A percentile compares a stretch with the other conserved stretches of the same genome.
phyloP scores from a whole-genome alignment of 2,797 vertebrate genomes.

The Lemur catta region DNA sequence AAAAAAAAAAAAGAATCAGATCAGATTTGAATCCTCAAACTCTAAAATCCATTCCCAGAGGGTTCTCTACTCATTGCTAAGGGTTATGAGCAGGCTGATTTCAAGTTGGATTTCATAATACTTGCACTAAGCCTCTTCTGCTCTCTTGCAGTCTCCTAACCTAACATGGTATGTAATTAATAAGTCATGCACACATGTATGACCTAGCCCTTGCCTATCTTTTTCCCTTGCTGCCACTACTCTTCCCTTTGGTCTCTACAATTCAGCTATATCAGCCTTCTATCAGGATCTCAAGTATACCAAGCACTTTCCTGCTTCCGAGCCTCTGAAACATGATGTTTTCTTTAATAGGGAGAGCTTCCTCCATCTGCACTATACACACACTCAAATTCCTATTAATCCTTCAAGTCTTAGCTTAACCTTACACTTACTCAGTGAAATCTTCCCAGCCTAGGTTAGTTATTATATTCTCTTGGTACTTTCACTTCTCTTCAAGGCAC shows the following conservation, averaged over 20 bases:
- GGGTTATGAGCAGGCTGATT: neutral
- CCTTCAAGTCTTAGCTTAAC: neutral
- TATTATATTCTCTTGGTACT: neutral
- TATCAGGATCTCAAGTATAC: neutral
- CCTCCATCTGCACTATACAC: neutral
- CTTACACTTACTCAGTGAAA: neutral
- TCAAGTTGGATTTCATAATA: neutral
- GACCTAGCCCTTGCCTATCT: neutral
- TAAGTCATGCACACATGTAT: neutral
- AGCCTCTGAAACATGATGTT: neutral
- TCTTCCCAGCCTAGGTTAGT: neutral
- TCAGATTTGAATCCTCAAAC: constrained; percentile 19
- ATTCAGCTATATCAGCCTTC: neutral
- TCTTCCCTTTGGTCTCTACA: neutral
- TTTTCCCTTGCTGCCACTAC: neutral
- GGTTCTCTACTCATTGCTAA: neutral
- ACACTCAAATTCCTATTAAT: neutral
- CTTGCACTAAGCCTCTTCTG: neutral
- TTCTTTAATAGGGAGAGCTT: neutral
- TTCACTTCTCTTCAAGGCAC: neutral
- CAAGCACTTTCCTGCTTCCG: neutral
- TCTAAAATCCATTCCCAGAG: constrained; percentile 31
- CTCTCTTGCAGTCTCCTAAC: neutral
- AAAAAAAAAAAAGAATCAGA: constrained; percentile 45
- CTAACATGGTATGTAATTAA: neutral